phyloP scores from a whole-genome alignment of 2,113 vertebrate species.

The Crotalus viridis region DNA sequence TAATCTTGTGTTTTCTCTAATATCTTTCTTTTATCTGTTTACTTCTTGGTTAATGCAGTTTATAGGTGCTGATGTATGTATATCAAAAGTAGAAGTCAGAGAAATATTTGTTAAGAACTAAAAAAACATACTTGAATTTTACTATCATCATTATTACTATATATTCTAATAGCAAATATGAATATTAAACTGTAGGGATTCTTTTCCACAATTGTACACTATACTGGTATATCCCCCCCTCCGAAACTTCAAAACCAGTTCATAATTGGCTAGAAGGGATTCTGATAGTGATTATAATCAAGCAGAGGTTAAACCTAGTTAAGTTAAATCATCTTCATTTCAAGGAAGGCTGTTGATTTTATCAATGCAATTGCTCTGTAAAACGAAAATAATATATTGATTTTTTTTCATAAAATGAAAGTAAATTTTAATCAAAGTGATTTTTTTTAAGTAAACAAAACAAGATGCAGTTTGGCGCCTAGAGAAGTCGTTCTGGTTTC shows the following conservation, averaged over 20 bases:
- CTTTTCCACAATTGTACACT: neutral
- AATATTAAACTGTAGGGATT: neutral
- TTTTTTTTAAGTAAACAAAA: neutral
- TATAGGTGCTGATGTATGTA: neutral
- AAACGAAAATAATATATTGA: neutral
- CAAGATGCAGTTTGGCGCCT: neutral
- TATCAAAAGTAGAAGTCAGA: neutral
- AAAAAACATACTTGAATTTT: neutral
- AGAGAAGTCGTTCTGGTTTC: neutral
- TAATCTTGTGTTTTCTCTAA: neutral
- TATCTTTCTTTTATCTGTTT: neutral
- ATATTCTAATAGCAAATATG: neutral
- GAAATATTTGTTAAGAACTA: conserved; percentile 1
- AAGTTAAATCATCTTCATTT: conserved; percentile 13
- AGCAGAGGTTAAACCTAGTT: neutral
- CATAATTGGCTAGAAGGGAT: neutral
- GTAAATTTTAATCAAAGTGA: conserved; percentile 19
- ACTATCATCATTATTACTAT: neutral
- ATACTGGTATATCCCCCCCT: neutral
- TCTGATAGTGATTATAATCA: conserved; percentile 11
- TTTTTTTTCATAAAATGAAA: neutral
- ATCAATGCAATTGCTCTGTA: neutral
- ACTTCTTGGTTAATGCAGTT: conserved; percentile 3
- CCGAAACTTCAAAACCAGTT: neutral
- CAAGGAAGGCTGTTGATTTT: conserved; percentile 5